Evolutionary conservation across 2,113 vertebrate species (phyloP).

Genomic region (Tor tambroides): DNA sequence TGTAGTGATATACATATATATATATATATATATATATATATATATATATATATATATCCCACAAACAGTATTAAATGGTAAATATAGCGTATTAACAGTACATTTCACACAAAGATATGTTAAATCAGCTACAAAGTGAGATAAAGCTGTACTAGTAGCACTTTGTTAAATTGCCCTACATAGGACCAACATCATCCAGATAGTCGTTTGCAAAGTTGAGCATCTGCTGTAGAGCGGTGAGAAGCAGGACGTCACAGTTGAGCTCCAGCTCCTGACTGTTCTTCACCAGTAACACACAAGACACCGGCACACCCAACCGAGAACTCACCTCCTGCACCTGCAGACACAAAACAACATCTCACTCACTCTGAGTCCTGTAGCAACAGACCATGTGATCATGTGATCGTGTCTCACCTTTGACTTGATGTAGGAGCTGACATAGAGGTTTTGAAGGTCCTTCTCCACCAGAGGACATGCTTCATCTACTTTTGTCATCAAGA

Average conservation of each 20-base stretch:
- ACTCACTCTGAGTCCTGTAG: background rate
- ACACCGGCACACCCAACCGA: slow-evolving; percentile 68
- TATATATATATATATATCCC: no score
- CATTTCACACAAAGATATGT: no score
- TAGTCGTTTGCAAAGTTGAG: slow-evolving; percentile 63
- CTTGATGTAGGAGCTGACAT: slow-evolving; percentile 64
- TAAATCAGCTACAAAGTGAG: no score
- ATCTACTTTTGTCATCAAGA: slow-evolving; percentile 73
- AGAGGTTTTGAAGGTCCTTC: slow-evolving; percentile 57
- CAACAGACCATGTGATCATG: background rate
- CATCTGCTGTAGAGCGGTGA: slow-evolving; percentile 67
- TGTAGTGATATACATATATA: no score
- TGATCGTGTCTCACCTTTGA: slow-evolving; percentile 55
- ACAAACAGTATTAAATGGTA: no score
- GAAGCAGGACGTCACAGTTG: slow-evolving; percentile 65
- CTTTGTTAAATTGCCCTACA: no score
- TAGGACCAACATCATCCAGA: slow-evolving; percentile 62
- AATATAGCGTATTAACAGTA: no score
- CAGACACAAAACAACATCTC: background rate
- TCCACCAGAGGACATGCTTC: slow-evolving; percentile 65
- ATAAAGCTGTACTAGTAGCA: no score
- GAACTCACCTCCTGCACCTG: slow-evolving; percentile 67
- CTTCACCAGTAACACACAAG: slow-evolving; percentile 66
- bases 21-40: no score
- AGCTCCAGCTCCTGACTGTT: no score